Conservation (phyloP, 1,140 invertebrate genomes). For the Drosophila kanapiae region DNA sequence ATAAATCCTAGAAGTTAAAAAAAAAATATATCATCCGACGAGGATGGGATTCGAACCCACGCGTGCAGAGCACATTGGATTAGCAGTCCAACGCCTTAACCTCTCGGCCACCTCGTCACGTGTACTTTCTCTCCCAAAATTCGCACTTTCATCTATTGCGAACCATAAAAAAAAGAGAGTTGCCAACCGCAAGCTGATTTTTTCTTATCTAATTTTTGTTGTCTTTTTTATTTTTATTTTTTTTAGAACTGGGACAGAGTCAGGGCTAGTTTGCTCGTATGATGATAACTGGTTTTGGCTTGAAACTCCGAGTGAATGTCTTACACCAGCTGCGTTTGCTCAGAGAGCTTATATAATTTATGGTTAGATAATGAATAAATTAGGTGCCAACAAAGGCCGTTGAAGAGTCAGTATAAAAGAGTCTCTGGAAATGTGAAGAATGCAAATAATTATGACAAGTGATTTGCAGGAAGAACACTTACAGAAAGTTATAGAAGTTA, state of each 20-base stretch:
- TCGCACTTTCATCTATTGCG: slow-evolving; percentile 14
- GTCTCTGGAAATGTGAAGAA: not conserved
- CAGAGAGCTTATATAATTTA: slow-evolving; percentile 44
- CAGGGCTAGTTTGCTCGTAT: slow-evolving; percentile 3
- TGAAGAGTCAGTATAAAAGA: slow-evolving; percentile 16
- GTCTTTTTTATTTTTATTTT: not conserved
- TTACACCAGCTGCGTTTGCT: slow-evolving; percentile 43
- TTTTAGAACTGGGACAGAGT: slow-evolving; percentile 38
- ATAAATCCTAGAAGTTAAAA: not conserved
- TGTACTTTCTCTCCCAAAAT: slow-evolving; percentile 33
- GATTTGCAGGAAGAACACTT: slow-evolving; percentile 1
- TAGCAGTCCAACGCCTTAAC: slow-evolving; percentile 96
- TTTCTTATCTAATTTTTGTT: slow-evolving; percentile 48
- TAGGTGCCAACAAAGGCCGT: slow-evolving; percentile 30
- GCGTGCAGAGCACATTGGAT: slow-evolving; percentile 90
- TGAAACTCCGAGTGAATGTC: slow-evolving; percentile 16
- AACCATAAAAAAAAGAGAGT: slow-evolving; percentile 2
- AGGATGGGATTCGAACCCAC: slow-evolving; percentile 96
- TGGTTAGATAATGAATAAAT: slow-evolving; percentile 50
- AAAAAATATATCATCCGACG: slow-evolving; percentile 86
- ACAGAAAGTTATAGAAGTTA: not conserved
- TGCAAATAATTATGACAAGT: slow-evolving; percentile 19
- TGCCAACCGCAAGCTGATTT: slow-evolving; percentile 22
- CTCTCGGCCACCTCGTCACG: slow-evolving; percentile 94
- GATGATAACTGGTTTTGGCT: slow-evolving; percentile 44